phyloP scores from a whole-genome alignment of 2,888 invertebrate species.

The Anoncus sp. region DNA sequence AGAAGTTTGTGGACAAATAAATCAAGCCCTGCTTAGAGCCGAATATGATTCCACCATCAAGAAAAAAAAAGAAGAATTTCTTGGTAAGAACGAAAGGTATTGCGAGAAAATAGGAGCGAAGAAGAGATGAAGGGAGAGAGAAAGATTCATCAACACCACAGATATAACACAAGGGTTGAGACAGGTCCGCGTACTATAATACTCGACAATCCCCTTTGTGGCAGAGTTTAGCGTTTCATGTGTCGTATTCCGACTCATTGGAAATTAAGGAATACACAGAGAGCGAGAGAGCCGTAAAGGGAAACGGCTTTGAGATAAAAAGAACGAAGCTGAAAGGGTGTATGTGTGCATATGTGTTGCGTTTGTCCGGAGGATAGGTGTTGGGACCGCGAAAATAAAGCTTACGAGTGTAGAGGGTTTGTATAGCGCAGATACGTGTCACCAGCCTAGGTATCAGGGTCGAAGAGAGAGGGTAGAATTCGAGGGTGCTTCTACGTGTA shows the following conservation, averaged over 20 bases:
- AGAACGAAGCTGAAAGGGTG: conserved; percentile 49
- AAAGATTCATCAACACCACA: conserved; percentile 41
- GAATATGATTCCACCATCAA: conserved; percentile 39
- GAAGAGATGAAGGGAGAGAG: conserved; percentile 37
- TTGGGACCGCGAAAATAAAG: conserved; percentile 67
- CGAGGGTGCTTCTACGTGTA: conserved; percentile 59
- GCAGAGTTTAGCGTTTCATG: conserved; percentile 81
- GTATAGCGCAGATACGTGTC: conserved; percentile 47
- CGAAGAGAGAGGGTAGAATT: conserved; percentile 49
- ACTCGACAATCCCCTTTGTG: conserved; percentile 78
- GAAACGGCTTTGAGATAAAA: conserved; percentile 81
- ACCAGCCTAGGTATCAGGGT: conserved; percentile 56
- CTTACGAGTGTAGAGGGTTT: conserved; percentile 20
- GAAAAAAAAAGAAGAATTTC: conserved; percentile 18
- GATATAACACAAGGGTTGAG: conserved; percentile 35
- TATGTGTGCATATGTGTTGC: conserved; percentile 23
- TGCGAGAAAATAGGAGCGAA: conserved; percentile 5
- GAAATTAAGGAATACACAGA: conserved; percentile 81
- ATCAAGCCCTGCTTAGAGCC: neutral
- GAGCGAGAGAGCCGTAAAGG: conserved; percentile 75
- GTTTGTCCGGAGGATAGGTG: conserved; percentile 51
- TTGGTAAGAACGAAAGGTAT: conserved; percentile 30
- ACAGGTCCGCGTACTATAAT: conserved; percentile 52
- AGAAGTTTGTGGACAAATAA: neutral
- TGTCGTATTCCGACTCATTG: conserved; percentile 83